phyloP scores from a whole-genome alignment of 2,113 vertebrate species.

The Dinomys branickii region DNA sequence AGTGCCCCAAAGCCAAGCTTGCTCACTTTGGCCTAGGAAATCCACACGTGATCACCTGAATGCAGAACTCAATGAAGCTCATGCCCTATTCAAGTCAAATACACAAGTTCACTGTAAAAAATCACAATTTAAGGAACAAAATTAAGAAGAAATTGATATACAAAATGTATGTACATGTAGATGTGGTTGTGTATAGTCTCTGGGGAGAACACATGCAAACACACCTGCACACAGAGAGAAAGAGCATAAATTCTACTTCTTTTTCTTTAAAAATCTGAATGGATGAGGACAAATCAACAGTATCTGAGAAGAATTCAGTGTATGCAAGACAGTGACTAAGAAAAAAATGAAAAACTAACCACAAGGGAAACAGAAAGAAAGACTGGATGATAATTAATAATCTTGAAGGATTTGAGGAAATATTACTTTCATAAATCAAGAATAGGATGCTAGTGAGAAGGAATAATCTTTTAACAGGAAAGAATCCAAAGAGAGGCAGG shows the following conservation, averaged over 20 bases:
- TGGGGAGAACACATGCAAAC: not conserved
- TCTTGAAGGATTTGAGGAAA: not conserved
- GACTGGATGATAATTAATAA: not conserved
- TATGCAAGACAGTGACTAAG: not conserved
- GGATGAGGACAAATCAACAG: not conserved
- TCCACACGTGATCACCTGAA: not conserved
- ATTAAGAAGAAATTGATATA: not conserved
- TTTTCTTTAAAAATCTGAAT: not conserved
- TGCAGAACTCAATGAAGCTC: not conserved
- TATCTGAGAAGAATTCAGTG: not conserved
- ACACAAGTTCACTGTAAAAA: not conserved
- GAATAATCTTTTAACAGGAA: not conserved
- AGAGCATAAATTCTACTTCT: not conserved
- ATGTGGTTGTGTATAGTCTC: not conserved
- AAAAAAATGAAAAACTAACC: not conserved
- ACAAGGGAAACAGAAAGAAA: not conserved
- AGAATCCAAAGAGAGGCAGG: not conserved
- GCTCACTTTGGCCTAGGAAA: not conserved
- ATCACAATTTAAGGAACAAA: not conserved
- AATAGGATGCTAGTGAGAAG: not conserved
- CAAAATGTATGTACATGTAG: not conserved
- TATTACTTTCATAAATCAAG: conserved; percentile 41
- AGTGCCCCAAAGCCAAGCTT: not conserved
- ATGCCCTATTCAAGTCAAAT: not conserved
- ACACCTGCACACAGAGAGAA: not conserved